phyloP scores from a whole-genome alignment of 2,113 vertebrate species.

The Perca flavescens region DNA sequence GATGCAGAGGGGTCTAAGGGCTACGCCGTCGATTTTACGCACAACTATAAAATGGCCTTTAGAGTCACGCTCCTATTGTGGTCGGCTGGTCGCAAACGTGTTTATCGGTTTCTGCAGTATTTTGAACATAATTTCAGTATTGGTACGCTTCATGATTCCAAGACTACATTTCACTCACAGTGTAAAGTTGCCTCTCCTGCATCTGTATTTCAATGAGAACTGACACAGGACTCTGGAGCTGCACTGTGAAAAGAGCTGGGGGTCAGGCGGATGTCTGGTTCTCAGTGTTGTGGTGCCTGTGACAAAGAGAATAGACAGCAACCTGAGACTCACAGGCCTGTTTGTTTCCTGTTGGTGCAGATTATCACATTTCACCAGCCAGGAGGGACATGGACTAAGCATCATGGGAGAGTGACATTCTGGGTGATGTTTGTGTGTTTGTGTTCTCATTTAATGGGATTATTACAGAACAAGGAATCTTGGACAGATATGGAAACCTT shows the following conservation, averaged over 20 bases:
- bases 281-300: slow-evolving; percentile 60
- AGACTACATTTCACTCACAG: not conserved
- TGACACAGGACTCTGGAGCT: slow-evolving; percentile 39
- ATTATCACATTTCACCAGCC: slow-evolving; percentile 79
- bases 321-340: slow-evolving; percentile 71
- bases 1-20: no score
- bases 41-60: no score
- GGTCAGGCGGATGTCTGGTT: slow-evolving; percentile 67
- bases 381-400: slow-evolving; percentile 52
- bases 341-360: slow-evolving; percentile 78
- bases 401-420: slow-evolving; percentile 66
- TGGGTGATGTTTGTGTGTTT: slow-evolving; percentile 38
- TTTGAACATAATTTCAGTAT: not conserved
- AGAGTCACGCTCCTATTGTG: not conserved
- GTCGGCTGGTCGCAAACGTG: not conserved
- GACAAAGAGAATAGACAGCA: slow-evolving; percentile 72
- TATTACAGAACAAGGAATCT: slow-evolving; percentile 19
- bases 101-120: not conserved
- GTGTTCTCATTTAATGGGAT: slow-evolving; percentile 40
- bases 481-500: not conserved
- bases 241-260: slow-evolving; percentile 42
- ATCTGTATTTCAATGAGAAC: slow-evolving; percentile 30
- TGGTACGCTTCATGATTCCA: not conserved
- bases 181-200: slow-evolving; percentile 24
- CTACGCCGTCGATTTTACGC: no score